Base-by-base conservation (phyloP, 2,888 invertebrate genomes). In the Margaritifera margaritifera region DNA sequence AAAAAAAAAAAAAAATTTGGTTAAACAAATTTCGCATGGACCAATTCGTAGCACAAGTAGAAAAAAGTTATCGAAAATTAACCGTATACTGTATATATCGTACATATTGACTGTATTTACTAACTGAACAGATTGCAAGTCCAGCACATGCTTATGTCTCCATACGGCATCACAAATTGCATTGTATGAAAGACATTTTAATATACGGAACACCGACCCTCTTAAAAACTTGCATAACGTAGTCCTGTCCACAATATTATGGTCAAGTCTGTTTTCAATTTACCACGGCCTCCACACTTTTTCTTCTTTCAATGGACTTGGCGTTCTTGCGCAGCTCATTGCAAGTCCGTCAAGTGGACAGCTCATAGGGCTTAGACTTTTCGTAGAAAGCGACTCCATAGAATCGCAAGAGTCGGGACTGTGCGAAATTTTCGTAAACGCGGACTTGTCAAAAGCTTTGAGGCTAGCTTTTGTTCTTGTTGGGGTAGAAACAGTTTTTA, bases 211-310 rank as follows among this genome's bases (percentile, higher is more conserved):
- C 15, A 42, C 15, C 15, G 15, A 3, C 42, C 0, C 11, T 42
- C 11, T 11, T 42, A 11, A 11, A 15, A 42, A 0, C 42, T 42
- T 42, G 42, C 42, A 15, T 42, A 42, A 8, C 8, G 31, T 8
- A 42, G 42, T 42, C 42, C 11, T 11, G 11, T 42, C 15, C 15
- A 42, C 42, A 42, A 42, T 11, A 42, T 15, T 0, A 2, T 42
- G 1, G 15, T 15, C 11, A 42, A 15, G 15, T 42, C 42, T 42
- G 1, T 42, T 15, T 4, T 15, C 11, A 15, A 42, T 11, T 74
- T 65, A 83, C 83, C 83, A 83, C 0, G 83, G 83, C 52, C 83
- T 67, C 83, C 83, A 83, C 20, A 83, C 74, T 22, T 77, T 69
- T 60, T 80, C 80, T 15, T 80, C 80, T 65, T 80, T 81, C n/a